These are phyloP conservation scores for Emmelina monodactyla DNA, from an alignment of 2,888 invertebrate genomes.

Conservation along the genomic window DNA sequence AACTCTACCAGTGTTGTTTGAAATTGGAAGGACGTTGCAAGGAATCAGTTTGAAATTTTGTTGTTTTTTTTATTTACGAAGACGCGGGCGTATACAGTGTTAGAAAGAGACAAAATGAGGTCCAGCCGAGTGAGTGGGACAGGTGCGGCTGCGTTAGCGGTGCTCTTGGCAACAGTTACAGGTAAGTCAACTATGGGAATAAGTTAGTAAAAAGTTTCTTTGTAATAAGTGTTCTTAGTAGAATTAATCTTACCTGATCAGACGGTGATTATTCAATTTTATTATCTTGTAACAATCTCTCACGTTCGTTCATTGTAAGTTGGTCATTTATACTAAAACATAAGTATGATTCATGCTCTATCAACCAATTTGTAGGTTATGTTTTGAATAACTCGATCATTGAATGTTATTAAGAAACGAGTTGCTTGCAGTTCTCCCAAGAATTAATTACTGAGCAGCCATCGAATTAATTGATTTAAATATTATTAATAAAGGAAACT, in stretches of 20 bases:
- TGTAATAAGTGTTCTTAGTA: background rate
- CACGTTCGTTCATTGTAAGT: too few species aligned
- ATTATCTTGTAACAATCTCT: too few species aligned
- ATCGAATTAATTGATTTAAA: too few species aligned
- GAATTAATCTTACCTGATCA: background rate
- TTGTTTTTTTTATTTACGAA: conserved; percentile 40
- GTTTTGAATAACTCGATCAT: conserved; percentile 17
- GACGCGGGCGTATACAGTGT: conserved; percentile 39
- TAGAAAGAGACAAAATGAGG: conserved; percentile 59
- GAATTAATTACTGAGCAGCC: too few species aligned
- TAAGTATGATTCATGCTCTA: conserved; percentile 25
- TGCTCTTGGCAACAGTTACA: conserved; percentile 52
- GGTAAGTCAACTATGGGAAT: conserved; percentile 29
- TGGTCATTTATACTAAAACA: too few species aligned
- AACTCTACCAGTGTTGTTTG: conserved; percentile 50
- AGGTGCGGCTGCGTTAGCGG: conserved; percentile 57
- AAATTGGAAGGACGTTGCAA: background rate
- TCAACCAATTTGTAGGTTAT: conserved; percentile 26
- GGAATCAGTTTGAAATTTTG: conserved; percentile 38
- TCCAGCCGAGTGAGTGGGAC: conserved; percentile 45
- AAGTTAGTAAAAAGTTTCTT: background rate
- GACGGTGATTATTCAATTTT: too few species aligned
- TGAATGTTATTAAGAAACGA: too few species aligned
- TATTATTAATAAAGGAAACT: too few species aligned
- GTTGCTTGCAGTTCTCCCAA: too few species aligned